phyloP scores from a whole-genome alignment of 2,888 invertebrate genomes.

The Poecilus cupreus region DNA sequence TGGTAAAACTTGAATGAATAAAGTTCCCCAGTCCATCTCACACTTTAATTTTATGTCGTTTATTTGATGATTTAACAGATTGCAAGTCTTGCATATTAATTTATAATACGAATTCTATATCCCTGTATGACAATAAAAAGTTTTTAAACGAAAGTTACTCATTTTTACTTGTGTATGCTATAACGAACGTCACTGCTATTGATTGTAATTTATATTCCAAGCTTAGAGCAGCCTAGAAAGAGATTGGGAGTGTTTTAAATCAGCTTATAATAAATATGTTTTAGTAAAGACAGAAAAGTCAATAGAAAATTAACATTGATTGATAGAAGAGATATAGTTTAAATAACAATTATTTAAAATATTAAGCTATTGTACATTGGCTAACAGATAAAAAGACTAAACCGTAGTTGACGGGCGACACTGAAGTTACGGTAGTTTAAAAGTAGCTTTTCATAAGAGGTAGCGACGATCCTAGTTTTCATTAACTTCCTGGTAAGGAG shows the following conservation, averaged over 20 bases:
- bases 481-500: too few species aligned
- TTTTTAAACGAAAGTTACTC: slow-evolving; percentile 18
- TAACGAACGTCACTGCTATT: slow-evolving; percentile 58
- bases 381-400: neutral
- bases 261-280: slow-evolving; percentile 17
- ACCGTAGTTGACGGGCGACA: too few species aligned
- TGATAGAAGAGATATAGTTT: neutral
- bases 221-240: slow-evolving; percentile 12
- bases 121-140: slow-evolving; percentile 45
- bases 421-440: too few species aligned
- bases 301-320: neutral
- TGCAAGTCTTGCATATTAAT: slow-evolving; percentile 39
- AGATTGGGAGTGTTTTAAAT: slow-evolving; percentile 19
- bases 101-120: slow-evolving; percentile 12
- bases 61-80: slow-evolving; percentile 33
- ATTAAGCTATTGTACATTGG: neutral
- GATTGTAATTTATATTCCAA: slow-evolving; percentile 49
- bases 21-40: slow-evolving; percentile 50
- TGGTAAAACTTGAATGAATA: slow-evolving; percentile 52
- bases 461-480: too few species aligned
- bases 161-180: slow-evolving; percentile 47
- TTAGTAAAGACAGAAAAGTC: neutral
- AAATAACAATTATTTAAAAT: too few species aligned
- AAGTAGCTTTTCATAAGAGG: too few species aligned
- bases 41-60: slow-evolving; percentile 38